Conservation (phyloP, 2,797 vertebrate genomes). For the Clamator glandarius region DNA sequence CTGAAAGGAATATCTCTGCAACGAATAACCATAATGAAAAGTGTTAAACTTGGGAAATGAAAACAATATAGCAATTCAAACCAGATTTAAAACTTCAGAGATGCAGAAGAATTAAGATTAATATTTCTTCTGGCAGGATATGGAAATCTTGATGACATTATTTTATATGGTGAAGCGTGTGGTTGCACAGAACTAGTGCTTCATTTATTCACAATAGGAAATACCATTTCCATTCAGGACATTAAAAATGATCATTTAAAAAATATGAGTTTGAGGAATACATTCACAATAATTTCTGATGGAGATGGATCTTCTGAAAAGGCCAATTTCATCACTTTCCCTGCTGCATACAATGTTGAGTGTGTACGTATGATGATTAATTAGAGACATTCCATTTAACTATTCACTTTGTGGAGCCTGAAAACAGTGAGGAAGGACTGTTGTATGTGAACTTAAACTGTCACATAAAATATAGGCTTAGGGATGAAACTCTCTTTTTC, state of each 20-base stretch:
- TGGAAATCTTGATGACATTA: neutral
- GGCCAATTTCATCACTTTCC: neutral
- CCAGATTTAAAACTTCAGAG: slow-evolving; percentile 7
- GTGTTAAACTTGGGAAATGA: neutral
- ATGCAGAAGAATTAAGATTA: neutral
- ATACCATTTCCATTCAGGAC: neutral
- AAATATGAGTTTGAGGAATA: neutral
- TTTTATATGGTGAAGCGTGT: neutral
- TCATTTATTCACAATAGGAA: slow-evolving; percentile 1
- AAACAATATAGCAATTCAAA: neutral
- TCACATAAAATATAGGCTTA: neutral
- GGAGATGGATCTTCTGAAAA: neutral
- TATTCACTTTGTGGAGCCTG: neutral
- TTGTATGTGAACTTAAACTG: neutral
- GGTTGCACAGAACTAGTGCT: neutral
- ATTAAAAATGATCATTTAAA: neutral
- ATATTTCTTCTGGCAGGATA: neutral
- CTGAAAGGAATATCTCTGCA: neutral
- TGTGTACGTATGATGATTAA: neutral
- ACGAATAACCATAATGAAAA: slow-evolving; percentile 18
- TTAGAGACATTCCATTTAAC: neutral
- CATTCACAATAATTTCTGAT: neutral
- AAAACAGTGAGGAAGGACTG: neutral
- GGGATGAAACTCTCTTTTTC: neutral
- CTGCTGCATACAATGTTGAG: neutral